Conservation (phyloP, 1,140 invertebrate species). For the Agraylea sexmaculata region DNA sequence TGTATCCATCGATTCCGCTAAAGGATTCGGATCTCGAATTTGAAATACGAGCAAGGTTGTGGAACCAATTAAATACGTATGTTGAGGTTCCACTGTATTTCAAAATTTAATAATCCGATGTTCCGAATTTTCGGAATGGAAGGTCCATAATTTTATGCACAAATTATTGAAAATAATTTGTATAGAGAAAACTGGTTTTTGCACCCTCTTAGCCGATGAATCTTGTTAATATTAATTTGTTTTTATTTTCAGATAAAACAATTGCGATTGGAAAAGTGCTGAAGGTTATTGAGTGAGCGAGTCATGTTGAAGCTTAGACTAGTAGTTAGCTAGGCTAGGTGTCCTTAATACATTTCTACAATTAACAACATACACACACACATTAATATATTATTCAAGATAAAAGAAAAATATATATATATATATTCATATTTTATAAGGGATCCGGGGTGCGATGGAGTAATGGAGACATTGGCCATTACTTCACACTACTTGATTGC, state of each 20-base stretch:
- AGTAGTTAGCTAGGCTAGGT: constrained; percentile 40
- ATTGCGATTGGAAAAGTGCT: constrained; percentile 98
- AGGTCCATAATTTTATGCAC: no score
- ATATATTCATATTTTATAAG: constrained; percentile 20
- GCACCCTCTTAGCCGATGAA: no score
- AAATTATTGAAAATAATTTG: no score
- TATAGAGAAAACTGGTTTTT: no score
- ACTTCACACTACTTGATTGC: constrained; percentile 13
- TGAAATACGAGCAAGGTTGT: no score
- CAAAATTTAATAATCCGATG: no score
- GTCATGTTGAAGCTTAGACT: constrained; percentile 53
- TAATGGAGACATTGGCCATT: constrained; percentile 4
- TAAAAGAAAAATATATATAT: constrained; percentile 11
- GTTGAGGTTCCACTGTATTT: no score
- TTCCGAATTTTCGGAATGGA: no score
- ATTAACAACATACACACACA: constrained; percentile 20
- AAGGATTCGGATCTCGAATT: no score
- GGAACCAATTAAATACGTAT: no score
- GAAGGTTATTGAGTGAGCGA: constrained; percentile 92
- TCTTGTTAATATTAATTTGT: constrained; percentile 24
- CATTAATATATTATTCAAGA: constrained; percentile 20
- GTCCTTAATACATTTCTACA: constrained; percentile 35
- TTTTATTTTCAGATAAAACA: constrained; percentile 79
- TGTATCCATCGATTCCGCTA: no score
- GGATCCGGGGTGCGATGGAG: constrained; percentile 17